Conservation (phyloP, 2,113 vertebrate genomes). For the Perca schrenkii region DNA sequence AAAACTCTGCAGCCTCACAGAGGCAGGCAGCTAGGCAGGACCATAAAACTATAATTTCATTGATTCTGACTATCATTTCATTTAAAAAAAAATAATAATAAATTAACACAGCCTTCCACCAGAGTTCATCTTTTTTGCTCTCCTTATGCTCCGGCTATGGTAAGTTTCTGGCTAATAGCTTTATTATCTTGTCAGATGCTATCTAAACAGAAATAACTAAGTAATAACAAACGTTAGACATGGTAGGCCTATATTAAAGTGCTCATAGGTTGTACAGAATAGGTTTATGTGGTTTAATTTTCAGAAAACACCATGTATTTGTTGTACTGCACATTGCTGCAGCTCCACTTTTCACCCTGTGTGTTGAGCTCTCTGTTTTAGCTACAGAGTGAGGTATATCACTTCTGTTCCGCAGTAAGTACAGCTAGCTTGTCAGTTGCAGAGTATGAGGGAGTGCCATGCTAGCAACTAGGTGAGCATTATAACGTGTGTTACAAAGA, state of each 20-base stretch:
- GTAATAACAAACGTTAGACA: slow-evolving; percentile 33
- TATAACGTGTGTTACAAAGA: too few relatives aligned
- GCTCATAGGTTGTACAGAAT: too few relatives aligned
- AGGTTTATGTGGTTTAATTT: too few relatives aligned
- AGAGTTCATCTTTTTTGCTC: slow-evolving; percentile 74
- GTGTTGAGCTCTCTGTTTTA: too few relatives aligned
- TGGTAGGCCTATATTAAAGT: not conserved
- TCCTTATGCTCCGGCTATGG: slow-evolving; percentile 47
- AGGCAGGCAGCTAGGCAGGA: slow-evolving; percentile 73
- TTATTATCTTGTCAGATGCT: slow-evolving; percentile 54
- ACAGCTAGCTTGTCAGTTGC: too few relatives aligned
- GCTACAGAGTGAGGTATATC: too few relatives aligned
- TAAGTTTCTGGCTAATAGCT: slow-evolving; percentile 59
- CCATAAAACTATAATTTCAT: slow-evolving; percentile 82
- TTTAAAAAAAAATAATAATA: slow-evolving; percentile 50
- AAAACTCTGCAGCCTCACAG: slow-evolving; percentile 72
- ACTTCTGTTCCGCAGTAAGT: too few relatives aligned
- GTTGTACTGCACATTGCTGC: too few relatives aligned
- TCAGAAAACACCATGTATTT: too few relatives aligned
- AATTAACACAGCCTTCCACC: slow-evolving; percentile 67
- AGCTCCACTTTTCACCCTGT: too few relatives aligned
- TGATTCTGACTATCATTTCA: slow-evolving; percentile 75
- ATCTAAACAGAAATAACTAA: slow-evolving; percentile 49
- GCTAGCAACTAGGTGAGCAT: too few relatives aligned
- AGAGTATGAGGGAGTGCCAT: too few relatives aligned